Percentiles rank a stretch among this genome's conserved stretches.
Conservation (phyloP, 2,113 vertebrate genomes). For the Sardina pilchardus region DNA sequence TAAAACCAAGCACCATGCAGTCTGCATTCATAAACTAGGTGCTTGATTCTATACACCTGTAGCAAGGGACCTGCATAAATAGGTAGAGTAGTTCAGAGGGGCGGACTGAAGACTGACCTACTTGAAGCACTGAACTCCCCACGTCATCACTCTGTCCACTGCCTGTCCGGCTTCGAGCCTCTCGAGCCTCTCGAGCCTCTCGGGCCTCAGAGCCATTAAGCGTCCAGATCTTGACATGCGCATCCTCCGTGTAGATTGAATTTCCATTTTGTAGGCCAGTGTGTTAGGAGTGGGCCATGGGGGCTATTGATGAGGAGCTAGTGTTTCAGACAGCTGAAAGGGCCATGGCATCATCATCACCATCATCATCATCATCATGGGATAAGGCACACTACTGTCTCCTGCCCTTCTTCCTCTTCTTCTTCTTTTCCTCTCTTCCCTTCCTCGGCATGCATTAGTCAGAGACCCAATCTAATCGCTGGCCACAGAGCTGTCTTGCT, state of each 20-base stretch:
- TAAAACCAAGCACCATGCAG: too few species aligned
- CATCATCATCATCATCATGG: conserved; percentile 27
- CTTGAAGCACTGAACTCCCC: neutral
- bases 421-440: neutral
- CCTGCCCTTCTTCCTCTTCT: conserved; percentile 13
- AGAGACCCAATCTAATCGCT: conserved; percentile 38
- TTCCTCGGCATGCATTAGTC: conserved; percentile 27
- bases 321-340: conserved; percentile 50
- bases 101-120: neutral
- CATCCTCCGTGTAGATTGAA: conserved; percentile 59
- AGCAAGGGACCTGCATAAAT: neutral
- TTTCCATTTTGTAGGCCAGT: conserved; percentile 56
- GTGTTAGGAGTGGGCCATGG: conserved; percentile 50
- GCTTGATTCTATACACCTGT: too few species aligned
- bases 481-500: neutral
- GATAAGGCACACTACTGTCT: conserved; percentile 42
- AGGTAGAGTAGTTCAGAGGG: neutral
- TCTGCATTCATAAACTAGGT: too few species aligned
- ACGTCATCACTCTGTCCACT: neutral
- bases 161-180: neutral
- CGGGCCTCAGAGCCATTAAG: conserved; percentile 7
- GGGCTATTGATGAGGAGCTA: conserved; percentile 59
- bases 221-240: conserved; percentile 40
- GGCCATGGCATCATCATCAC: conserved; percentile 31
- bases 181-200: neutral